Percentiles rank a stretch among this genome's conserved stretches.
Conservation (phyloP, 2,888 invertebrate species). For the Heliconius ismenius region DNA sequence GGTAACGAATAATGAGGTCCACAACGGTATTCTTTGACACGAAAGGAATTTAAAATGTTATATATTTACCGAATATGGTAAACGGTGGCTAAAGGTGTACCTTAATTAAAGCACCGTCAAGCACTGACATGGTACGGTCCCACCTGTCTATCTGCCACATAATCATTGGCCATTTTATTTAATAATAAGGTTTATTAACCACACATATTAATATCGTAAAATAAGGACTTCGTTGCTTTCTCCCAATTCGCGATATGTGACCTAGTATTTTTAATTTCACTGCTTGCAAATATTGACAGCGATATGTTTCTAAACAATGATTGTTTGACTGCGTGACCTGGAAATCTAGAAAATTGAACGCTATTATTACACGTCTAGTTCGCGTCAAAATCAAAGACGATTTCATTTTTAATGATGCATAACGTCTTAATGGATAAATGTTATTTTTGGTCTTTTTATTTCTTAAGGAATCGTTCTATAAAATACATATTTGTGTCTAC, state of each 20-base stretch:
- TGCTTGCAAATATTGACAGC: conserved; percentile 56
- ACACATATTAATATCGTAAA: conserved; percentile 42
- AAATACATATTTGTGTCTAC: not conserved
- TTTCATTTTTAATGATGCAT: conserved; percentile 36
- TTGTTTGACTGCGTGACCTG: conserved; percentile 59
- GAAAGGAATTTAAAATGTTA: conserved; percentile 53
- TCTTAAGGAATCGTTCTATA: not conserved
- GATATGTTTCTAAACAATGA: conserved; percentile 54
- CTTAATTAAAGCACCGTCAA: conserved; percentile 74
- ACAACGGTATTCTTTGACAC: conserved; percentile 67
- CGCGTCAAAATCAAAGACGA: conserved; percentile 45
- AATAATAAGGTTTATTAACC: conserved; percentile 53
- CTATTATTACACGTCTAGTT: conserved; percentile 47
- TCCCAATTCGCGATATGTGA: conserved; percentile 53
- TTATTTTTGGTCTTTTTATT: not conserved
- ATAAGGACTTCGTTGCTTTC: conserved; percentile 59
- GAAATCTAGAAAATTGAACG: conserved; percentile 57
- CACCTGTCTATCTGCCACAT: conserved; percentile 49
- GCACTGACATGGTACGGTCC: conserved; percentile 64
- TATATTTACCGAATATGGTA: conserved; percentile 62
- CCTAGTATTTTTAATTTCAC: conserved; percentile 67
- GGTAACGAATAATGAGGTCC: conserved; percentile 62
- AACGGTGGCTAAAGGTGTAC: conserved; percentile 72
- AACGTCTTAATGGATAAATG: not conserved
- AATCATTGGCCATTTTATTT: conserved; percentile 62